Base-by-base conservation (phyloP, 2,113 vertebrate species). In the Carettochelys insculpta region DNA sequence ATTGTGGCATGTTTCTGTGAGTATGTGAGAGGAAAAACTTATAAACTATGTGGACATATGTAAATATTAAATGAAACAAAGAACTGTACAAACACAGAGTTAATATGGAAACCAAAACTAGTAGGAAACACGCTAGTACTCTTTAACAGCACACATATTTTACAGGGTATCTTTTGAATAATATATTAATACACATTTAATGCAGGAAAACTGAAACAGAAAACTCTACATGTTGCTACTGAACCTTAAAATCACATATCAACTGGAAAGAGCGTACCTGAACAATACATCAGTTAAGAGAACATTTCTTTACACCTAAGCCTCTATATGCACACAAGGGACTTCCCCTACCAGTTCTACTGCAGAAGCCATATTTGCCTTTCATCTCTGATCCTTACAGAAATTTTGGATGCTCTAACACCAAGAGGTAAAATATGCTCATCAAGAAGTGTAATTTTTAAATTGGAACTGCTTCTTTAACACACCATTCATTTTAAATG, bases 11-110 rank as follows among this genome's bases (percentile, higher is more conserved):
- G 20, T 38, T 68, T 68, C 61, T 65, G 34, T 38, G 3, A 86
- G 3, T 22, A 71, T 0, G 3, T 41, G 5, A 90, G 47, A n/a
- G n/a, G n/a, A 61, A 12, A 82, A 85, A 88, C 17, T 31, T 84
- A 31, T 3, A 6, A 31, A 38, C 82, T 12, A 92, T 78, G 1
- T 8, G 13, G 86, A 80, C 27, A 83, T 0, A 5, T 2, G 1
- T 27, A 4, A 48, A 87, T 65, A 65, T 65, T 87, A 86, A 83
- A 90, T 53, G 14, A 31, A 90, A 80, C 65, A n/a, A 20, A 87
- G n/a, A 41, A 27, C 52, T 48, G 0, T 8, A 92, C 61, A 43
- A 80, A 65, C 4, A 83, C 2, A 84, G 12, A 75, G 4, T 77
- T 77, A 75, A 61, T 75, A 9, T 20, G 2, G 38, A 85, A 94